Evolutionary conservation across 2,113 vertebrate genomes (phyloP), one percentile per base, ranked within the genome.

Genomic region (Laterallus jamaicensis): DNA sequence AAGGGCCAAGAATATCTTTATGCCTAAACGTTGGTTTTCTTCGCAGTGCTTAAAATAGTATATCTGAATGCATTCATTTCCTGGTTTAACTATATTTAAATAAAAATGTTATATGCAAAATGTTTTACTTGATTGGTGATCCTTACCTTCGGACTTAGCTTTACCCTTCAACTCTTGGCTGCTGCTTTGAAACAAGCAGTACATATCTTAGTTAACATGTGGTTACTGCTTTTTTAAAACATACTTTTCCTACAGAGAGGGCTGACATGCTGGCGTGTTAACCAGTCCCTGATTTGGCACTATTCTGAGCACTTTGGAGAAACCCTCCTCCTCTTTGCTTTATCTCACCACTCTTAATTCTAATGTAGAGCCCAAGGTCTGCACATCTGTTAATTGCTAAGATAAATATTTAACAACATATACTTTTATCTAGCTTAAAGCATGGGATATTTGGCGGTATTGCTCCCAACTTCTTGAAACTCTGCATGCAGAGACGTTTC

Each of bases 161-260:
- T 63, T 42, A 29, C 8, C 32, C 16, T 32, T 13, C 21, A 60
- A 40, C 15, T 15, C 58, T 35, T 73, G 62, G 54, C 49, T 64
- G 31, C 35, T 66, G 6, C 26, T 86, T 64, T 39, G 54, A 73
- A 66, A 50, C 19, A 56, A 54, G 18, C 5, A 22, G 24, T 8
- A 6, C 6, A 0, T 17, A 1, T 25, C 6, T 8, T 25, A 10
- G 21, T 52, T 63, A 42, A 64, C 5, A 2, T 59, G n/a, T 58
- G 10, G 29, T 29, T 70, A n/a, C 18, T 63, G 37, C 11, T n/a
- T 18, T 55, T 70, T 31, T 32, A 12, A 16, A 42, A 54, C 80
- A 6, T 22, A 3, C 6, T 78, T 81, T 69, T 77, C 32, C 52
- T 71, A 2, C 29, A 31, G 40, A 14, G 44, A 77, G 22, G 39